Conservation (phyloP, 2,888 invertebrate species). For the Pachydiplax longipennis region DNA sequence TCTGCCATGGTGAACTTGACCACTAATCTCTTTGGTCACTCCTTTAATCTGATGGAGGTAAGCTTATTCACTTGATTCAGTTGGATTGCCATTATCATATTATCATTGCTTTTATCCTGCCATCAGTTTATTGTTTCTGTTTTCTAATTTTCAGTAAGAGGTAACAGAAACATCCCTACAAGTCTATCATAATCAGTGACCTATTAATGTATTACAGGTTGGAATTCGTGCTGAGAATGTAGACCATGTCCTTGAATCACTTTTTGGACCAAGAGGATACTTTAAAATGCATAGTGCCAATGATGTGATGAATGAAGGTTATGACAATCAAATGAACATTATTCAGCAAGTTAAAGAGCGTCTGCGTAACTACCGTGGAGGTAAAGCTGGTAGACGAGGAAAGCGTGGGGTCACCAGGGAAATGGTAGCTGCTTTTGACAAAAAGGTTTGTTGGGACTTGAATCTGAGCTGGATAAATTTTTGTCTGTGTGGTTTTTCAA, state of each 20-base stretch:
- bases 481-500: too few species aligned
- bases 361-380: conserved; percentile 58
- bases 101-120: too few species aligned
- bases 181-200: not conserved
- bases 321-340: conserved; percentile 56
- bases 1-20: conserved; percentile 77
- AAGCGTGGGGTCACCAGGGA: conserved; percentile 55
- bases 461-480: too few species aligned
- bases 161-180: too few species aligned
- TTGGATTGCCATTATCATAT: too few species aligned
- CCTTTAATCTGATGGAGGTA: conserved; percentile 78
- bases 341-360: conserved; percentile 62
- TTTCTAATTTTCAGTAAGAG: too few species aligned
- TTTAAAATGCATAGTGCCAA: conserved; percentile 63
- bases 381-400: conserved; percentile 52
- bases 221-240: conserved; percentile 79
- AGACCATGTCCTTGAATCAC: conserved; percentile 76
- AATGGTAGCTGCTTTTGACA: conserved; percentile 63
- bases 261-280: conserved; percentile 75
- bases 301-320: conserved; percentile 60
- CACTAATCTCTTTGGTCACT: conserved; percentile 78
- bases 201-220: conserved; percentile 57
- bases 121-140: not conserved
- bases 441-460: conserved; percentile 58
- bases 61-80: conserved; percentile 48